A percentile compares a stretch with the other conserved stretches of the same genome.
phyloP scores from a whole-genome alignment of 35 echinoderm and acorn worm genomes.

The Hemicentrotus pulcherrimus region DNA sequence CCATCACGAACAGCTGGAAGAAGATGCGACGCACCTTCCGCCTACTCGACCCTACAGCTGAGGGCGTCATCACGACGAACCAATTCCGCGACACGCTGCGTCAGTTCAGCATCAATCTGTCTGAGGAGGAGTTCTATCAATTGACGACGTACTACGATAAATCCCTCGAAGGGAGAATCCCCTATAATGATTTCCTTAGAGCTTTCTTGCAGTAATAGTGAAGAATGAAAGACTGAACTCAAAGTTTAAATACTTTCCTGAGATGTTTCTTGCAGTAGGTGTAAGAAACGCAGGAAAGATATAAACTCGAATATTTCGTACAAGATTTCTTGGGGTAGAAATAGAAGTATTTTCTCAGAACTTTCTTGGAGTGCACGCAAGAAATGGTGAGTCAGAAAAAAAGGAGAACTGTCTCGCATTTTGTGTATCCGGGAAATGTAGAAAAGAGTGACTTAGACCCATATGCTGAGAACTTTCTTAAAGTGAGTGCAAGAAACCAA shows the following conservation, averaged over 20 bases:
- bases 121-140: constrained; percentile 97
- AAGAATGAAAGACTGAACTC: neutral
- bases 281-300: neutral
- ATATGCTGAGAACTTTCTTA: too few species aligned
- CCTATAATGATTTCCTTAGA: constrained; percentile 96
- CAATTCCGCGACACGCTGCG: constrained; percentile 84
- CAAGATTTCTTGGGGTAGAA: neutral
- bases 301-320: neutral
- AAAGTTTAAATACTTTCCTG: neutral
- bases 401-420: neutral
- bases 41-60: constrained; percentile 67
- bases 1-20: constrained; percentile 86
- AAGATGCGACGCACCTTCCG: constrained; percentile 88
- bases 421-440: neutral
- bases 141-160: constrained; percentile 96
- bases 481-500: too few species aligned
- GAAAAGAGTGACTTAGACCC: neutral
- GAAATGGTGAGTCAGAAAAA: neutral
- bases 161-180: constrained; percentile 83
- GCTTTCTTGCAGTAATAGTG: constrained; percentile 76
- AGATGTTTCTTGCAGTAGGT: neutral
- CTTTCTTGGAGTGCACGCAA: neutral
- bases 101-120: constrained; percentile 93
- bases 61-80: constrained; percentile 70
- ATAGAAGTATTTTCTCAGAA: neutral